Conservation (phyloP, 1,140 invertebrate genomes). For the Drosophila parvula region DNA sequence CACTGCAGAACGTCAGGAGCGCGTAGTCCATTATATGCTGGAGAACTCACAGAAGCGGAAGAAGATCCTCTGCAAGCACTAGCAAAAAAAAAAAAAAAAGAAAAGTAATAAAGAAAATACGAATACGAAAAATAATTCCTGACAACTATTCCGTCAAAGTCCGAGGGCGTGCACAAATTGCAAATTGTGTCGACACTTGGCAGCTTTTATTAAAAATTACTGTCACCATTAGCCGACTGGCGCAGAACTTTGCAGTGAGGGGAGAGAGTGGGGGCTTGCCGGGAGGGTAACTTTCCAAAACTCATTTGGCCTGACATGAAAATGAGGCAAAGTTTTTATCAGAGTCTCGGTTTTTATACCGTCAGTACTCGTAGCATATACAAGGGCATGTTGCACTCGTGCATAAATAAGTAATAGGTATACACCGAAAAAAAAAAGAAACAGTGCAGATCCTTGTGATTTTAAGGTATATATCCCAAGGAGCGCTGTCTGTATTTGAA, state of each 20-base stretch:
- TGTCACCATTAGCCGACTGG: constrained; percentile 64
- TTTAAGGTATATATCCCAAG: neutral
- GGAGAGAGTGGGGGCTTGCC: neutral
- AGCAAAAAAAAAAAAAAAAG: neutral
- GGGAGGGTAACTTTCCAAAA: constrained; percentile 62
- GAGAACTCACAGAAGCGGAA: constrained; percentile 6
- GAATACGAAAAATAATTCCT: constrained; percentile 1
- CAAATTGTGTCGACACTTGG: constrained; percentile 53
- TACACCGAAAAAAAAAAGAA: no score
- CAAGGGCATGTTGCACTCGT: constrained; percentile 10
- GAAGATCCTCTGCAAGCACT: constrained; percentile 41
- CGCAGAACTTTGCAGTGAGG: constrained; percentile 27
- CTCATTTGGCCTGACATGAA: constrained; percentile 76
- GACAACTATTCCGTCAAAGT: constrained; percentile 37
- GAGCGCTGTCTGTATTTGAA: no score
- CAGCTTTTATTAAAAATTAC: constrained; percentile 75
- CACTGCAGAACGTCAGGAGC: constrained; percentile 33
- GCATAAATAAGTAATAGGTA: constrained; percentile 1
- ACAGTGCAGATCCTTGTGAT: no score
- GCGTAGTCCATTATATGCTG: constrained; percentile 34
- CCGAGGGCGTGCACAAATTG: constrained; percentile 21
- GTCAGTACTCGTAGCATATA: neutral
- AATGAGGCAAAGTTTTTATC: constrained; percentile 68
- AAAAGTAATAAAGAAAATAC: neutral
- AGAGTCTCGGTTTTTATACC: constrained; percentile 46